Percentiles rank a stretch among this genome's conserved stretches.
Evolutionary conservation across 1,140 invertebrate genomes (phyloP).

Genomic region (Lasioglossum baleicum): DNA sequence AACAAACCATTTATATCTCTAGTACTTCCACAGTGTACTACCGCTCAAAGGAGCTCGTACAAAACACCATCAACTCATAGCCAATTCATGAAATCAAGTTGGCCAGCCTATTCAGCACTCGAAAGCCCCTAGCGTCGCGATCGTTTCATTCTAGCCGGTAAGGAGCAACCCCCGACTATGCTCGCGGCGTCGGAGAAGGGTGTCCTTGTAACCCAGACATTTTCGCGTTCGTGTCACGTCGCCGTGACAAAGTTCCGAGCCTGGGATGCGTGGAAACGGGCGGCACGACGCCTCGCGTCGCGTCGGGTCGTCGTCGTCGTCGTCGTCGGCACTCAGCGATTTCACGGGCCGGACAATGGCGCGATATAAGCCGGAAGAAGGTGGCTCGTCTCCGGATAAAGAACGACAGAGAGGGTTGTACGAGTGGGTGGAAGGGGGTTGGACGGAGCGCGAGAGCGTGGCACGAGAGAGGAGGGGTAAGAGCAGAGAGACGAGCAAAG

Average conservation of each 20-base stretch:
- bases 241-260: constrained; percentile 32
- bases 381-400: constrained; percentile 24
- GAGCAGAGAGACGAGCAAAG: neutral
- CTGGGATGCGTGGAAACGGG: constrained; percentile 37
- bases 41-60: too few species aligned
- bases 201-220: constrained; percentile 24
- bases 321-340: constrained; percentile 33
- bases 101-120: too few species aligned
- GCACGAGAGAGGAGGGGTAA: neutral
- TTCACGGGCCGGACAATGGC: constrained; percentile 49
- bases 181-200: neutral
- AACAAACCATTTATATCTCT: too few species aligned
- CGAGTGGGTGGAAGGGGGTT: neutral
- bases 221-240: constrained; percentile 24
- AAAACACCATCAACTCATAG: too few species aligned
- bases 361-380: constrained; percentile 56
- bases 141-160: neutral
- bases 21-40: too few species aligned
- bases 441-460: neutral
- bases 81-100: too few species aligned
- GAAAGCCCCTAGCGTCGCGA: neutral
- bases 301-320: neutral
- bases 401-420: constrained; percentile 23
- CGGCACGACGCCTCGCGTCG: constrained; percentile 13
- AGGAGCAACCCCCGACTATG: too few species aligned